Conservation (phyloP, 1,140 invertebrate genomes). For the Drosophila dunni region DNA sequence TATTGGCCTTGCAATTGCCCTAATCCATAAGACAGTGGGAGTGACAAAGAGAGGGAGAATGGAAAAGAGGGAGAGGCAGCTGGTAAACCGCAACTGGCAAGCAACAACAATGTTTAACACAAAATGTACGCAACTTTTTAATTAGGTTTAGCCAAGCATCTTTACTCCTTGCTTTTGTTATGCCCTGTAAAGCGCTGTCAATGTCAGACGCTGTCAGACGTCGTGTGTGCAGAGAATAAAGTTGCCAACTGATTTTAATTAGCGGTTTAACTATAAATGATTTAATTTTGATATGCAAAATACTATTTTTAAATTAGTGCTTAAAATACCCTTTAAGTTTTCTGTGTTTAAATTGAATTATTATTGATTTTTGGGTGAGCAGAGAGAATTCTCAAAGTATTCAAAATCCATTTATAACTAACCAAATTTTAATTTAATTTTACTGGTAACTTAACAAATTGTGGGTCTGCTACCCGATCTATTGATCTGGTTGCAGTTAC, state of each 20-base stretch:
- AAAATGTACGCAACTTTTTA: slow-evolving; percentile 62
- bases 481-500: neutral
- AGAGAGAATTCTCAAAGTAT: no score
- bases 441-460: no score
- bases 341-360: no score
- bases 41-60: neutral
- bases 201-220: neutral
- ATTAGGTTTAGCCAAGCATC: slow-evolving; percentile 59
- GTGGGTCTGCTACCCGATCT: neutral
- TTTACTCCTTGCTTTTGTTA: slow-evolving; percentile 24
- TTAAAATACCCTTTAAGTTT: no score
- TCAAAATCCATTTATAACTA: no score
- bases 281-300: no score
- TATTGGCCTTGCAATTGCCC: slow-evolving; percentile 33
- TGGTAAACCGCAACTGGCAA: slow-evolving; percentile 11
- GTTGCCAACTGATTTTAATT: no score
- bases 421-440: no score
- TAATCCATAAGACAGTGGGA: neutral
- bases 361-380: no score
- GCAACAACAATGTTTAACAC: slow-evolving; percentile 38
- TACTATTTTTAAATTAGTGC: no score
- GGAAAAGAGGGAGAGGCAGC: neutral
- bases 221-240: neutral
- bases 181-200: neutral
- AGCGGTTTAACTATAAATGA: no score